Evolutionary conservation across 2,797 vertebrate genomes (phyloP).

Genomic region (Sebastolobus altivelis): DNA sequence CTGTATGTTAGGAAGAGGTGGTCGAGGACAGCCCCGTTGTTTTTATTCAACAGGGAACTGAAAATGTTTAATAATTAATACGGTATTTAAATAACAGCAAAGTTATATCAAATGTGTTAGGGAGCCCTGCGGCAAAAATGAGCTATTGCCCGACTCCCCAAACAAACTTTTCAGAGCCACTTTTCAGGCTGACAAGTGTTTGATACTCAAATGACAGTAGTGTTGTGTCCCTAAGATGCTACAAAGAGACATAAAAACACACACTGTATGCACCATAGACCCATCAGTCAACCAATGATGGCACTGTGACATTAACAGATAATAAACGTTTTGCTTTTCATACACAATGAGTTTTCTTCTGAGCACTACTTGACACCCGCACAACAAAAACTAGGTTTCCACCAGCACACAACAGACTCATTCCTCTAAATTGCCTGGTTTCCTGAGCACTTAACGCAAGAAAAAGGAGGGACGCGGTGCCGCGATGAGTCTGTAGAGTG

Average conservation of each 20-base stretch:
- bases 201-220: too few species aligned
- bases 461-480: conserved; percentile 10
- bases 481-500: conserved; percentile 38
- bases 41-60: neutral
- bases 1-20: too few species aligned
- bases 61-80: neutral
- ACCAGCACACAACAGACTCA: neutral
- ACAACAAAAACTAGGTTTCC: conserved; percentile 25
- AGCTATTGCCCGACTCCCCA: neutral
- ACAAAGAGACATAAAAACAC: neutral
- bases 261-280: neutral
- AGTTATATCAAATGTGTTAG: neutral
- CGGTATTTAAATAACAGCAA: neutral
- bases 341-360: neutral
- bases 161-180: neutral
- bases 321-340: neutral
- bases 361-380: neutral
- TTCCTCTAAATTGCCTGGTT: conserved; percentile 44
- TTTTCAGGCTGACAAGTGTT: neutral
- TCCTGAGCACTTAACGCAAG: conserved; percentile 36
- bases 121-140: neutral
- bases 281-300: neutral
- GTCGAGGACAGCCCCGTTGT: too few species aligned
- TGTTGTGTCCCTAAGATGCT: too few species aligned
- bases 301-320: neutral